Base-by-base conservation (phyloP, 2,797 vertebrate genomes). In the Eospalax fontanierii region DNA sequence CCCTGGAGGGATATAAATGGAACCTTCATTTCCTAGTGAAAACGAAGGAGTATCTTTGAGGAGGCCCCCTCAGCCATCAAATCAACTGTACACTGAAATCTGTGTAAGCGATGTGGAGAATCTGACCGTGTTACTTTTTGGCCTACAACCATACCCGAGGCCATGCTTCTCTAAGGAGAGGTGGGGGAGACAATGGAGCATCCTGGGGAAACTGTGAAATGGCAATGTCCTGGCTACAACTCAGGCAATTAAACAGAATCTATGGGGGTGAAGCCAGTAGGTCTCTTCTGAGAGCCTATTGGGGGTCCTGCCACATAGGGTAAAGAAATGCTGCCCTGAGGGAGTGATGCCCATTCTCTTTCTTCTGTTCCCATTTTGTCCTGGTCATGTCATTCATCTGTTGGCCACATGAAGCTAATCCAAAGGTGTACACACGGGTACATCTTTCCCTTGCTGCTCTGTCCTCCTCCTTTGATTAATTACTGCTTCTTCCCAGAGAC, bases 211-310 rank as follows among this genome's bases (percentile, higher is more conserved):
- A 80, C 87, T 85, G 84, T 9, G 94, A 81, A 95, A 73, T 93
- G 87, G 92, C 80, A 50, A 0, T 30, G 84, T 46, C 73, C 91
- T 66, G 50, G 73, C 80, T 76, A 65, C 59, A 73, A 30, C 73
- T 61, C 90, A 95, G 83, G 43, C 90, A 95, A 92, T 84, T 94
- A 95, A 92, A 79, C 83, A 88, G 59, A 73, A 71, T 68, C 59
- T 54, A 35, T 5, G 33, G n/a, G 19, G 80, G 38, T 87, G 22
- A 57, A 95, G 15, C n/a, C 54, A 22, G 0, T 61, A n/a, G 40
- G 74, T 7, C 15, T 35, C 33, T 71, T 91, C 2, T 66, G 71
- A 94, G 92, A 94, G 78, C 84, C 50, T 86, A 43, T 59, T 50
- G 78, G 88, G 83, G n/a, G 78, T 79, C 87, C 94, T 93, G 73